These are phyloP conservation scores for Mesoclemmys tuberculata DNA, from an alignment of 2,113 vertebrate genomes.

Conservation along the genomic window DNA sequence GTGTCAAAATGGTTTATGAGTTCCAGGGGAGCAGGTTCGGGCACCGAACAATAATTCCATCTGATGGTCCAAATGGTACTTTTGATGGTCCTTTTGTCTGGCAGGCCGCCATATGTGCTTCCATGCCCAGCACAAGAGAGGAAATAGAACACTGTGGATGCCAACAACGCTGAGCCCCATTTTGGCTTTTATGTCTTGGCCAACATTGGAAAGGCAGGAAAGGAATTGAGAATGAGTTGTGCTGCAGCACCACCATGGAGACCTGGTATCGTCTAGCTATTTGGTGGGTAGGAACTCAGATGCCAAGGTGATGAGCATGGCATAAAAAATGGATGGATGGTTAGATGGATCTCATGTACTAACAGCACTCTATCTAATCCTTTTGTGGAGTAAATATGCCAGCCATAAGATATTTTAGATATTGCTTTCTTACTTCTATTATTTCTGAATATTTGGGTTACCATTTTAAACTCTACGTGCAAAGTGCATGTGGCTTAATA, in stretches of 20 bases:
- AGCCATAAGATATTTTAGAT: not conserved
- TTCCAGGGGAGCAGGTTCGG: not conserved
- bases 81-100: rapidly evolving
- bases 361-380: not conserved
- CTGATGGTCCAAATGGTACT: not conserved
- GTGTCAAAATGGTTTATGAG: rapidly evolving
- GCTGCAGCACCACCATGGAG: rapidly evolving
- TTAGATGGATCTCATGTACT: not conserved
- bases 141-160: not conserved
- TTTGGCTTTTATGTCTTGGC: not conserved
- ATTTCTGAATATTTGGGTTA: not conserved
- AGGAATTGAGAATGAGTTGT: not conserved
- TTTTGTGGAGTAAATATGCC: not conserved
- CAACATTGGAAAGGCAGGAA: not conserved
- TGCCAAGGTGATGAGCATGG: not conserved
- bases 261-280: not conserved
- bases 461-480: slow-evolving; percentile 28
- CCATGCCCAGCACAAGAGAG: rapidly evolving
- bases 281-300: not conserved
- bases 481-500: slow-evolving; percentile 34
- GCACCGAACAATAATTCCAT: not conserved
- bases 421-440: slow-evolving; percentile 1
- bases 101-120: not conserved
- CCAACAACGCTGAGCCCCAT: rapidly evolving
- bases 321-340: rapidly evolving